Conservation (phyloP, 35 echinoderm and acorn worm genomes). For the Hemicentrotus pulcherrimus region DNA sequence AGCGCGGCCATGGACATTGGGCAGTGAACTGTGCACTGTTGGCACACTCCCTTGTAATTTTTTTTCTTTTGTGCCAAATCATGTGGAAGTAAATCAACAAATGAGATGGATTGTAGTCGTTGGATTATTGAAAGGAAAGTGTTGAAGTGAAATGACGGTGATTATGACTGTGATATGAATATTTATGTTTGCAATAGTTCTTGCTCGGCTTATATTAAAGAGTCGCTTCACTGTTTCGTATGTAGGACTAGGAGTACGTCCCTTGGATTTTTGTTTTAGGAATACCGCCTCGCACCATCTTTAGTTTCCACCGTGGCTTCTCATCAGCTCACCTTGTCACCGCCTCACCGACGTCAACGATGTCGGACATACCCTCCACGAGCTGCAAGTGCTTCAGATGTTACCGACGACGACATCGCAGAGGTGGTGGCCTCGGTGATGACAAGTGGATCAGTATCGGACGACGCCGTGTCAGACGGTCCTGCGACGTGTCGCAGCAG, state of each 20-base stretch:
- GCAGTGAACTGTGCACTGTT: no score
- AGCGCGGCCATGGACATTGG: no score
- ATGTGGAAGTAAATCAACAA: neutral
- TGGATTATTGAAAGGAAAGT: neutral
- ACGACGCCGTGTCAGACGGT: neutral
- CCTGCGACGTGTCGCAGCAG: neutral
- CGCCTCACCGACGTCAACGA: constrained; percentile 36
- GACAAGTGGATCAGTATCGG: constrained; percentile 22
- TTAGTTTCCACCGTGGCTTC: constrained; percentile 29
- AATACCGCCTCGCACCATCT: neutral
- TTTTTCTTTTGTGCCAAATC: neutral
- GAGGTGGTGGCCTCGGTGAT: constrained; percentile 41
- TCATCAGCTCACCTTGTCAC: neutral
- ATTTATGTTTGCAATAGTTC: no score
- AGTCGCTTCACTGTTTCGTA: neutral
- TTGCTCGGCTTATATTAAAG: no score
- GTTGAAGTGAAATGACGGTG: neutral
- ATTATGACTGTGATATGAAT: no score
- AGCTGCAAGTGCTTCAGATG: constrained; percentile 39
- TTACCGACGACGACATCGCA: constrained; percentile 44
- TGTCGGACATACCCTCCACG: constrained; percentile 45
- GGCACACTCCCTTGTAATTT: neutral
- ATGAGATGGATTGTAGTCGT: neutral
- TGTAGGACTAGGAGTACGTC: neutral
- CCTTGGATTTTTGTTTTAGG: neutral